A percentile compares a stretch with the other conserved stretches of the same genome.
Evolutionary conservation across 2,113 vertebrate species (phyloP).

Genomic region (Cinclus mexicanus): DNA sequence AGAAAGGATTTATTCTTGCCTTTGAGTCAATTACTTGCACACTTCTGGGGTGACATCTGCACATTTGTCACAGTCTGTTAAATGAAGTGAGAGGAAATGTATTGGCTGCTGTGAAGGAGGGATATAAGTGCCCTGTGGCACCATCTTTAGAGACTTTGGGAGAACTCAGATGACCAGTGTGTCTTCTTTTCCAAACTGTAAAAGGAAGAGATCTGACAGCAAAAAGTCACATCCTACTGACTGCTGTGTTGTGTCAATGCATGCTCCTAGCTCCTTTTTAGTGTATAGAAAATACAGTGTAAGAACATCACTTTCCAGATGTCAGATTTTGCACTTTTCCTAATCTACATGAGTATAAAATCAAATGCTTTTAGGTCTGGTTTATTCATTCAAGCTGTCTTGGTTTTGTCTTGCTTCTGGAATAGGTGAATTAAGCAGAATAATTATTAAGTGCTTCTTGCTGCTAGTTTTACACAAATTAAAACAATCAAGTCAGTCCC

Average conservation of each 20-base stretch:
- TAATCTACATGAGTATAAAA: not conserved
- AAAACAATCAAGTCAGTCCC: constrained; percentile 40
- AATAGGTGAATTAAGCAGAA: not conserved
- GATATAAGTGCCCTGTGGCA: not conserved
- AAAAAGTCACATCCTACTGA: not conserved
- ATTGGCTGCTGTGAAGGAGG: not conserved
- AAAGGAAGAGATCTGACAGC: not conserved
- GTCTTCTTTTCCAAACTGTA: not conserved
- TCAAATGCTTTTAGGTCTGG: not conserved
- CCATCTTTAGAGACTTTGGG: not conserved
- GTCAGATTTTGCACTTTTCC: not conserved
- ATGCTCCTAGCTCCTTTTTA: not conserved
- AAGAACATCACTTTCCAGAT: not conserved
- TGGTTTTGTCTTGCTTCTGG: not conserved
- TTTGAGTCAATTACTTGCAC: constrained; percentile 27
- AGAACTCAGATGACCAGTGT: not conserved
- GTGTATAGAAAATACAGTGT: not conserved
- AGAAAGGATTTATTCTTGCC: not conserved
- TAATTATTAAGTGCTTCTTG: not conserved
- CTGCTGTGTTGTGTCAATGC: not conserved
- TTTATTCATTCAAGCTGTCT: not conserved
- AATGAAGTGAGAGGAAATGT: not conserved
- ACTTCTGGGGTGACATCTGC: not conserved
- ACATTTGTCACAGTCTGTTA: not conserved
- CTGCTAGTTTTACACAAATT: constrained; percentile 9